Percentiles rank a stretch among this genome's conserved stretches.
Conservation (phyloP, 2,797 vertebrate genomes). For the Poecilia wingei region DNA sequence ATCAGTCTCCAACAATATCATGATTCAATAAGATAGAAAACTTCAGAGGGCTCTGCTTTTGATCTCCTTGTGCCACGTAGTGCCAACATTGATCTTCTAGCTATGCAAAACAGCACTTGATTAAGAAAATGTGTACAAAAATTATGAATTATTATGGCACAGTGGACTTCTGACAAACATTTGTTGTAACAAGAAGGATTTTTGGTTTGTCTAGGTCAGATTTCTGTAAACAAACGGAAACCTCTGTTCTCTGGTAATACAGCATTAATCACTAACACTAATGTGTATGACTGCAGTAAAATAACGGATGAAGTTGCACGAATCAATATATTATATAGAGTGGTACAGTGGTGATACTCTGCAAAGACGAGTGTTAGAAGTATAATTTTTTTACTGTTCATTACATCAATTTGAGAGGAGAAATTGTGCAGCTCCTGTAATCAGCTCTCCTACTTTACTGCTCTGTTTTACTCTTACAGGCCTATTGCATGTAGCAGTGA, state of each 20-base stretch:
- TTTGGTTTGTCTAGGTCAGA: background rate
- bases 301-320: background rate
- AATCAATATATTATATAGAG: background rate
- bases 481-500: background rate
- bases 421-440: no score
- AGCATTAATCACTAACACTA: background rate
- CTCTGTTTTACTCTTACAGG: background rate
- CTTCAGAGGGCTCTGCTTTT: constrained; percentile 13
- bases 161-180: background rate
- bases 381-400: background rate
- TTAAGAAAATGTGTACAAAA: constrained; percentile 57
- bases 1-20: constrained; percentile 46
- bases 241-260: background rate
- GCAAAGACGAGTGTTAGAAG: background rate
- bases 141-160: constrained; percentile 74
- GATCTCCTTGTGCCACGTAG: background rate
- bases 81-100: background rate
- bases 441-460: background rate
- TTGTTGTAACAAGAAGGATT: background rate
- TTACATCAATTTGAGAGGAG: background rate
- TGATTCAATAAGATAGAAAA: constrained; percentile 32
- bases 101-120: background rate
- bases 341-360: background rate
- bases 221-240: background rate
- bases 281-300: background rate